phyloP scores from a whole-genome alignment of 2,113 vertebrate genomes.

The Marmota monax region DNA sequence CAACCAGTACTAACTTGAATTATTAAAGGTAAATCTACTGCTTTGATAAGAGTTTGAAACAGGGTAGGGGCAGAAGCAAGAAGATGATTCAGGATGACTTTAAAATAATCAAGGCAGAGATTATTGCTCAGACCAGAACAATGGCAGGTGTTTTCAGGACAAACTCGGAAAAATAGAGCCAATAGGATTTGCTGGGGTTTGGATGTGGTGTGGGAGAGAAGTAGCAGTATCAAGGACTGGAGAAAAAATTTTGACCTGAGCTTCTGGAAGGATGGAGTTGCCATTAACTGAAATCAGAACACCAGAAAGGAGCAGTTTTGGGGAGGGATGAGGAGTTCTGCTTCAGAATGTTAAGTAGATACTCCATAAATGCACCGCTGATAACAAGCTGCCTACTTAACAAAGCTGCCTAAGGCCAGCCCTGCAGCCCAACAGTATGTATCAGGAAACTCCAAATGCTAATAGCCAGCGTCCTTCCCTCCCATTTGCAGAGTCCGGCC shows the following conservation, averaged over 20 bases:
- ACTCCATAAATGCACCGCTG: conserved; percentile 5
- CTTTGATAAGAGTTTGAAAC: neutral
- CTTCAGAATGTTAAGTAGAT: conserved; percentile 44
- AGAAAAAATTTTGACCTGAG: neutral
- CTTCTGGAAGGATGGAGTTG: neutral
- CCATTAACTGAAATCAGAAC: neutral
- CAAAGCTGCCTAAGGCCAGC: conserved; percentile 52
- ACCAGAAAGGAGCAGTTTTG: neutral
- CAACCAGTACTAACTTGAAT: neutral
- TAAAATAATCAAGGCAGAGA: neutral
- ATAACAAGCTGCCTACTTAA: conserved; percentile 38
- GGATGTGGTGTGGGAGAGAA: neutral
- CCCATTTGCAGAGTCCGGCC: neutral
- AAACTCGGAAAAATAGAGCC: neutral
- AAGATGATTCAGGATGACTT: neutral
- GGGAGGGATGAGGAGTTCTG: neutral
- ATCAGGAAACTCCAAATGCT: neutral
- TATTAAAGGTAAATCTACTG: neutral
- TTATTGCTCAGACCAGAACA: neutral
- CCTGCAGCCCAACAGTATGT: neutral
- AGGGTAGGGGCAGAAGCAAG: neutral
- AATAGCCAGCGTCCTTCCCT: neutral
- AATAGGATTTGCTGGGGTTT: neutral
- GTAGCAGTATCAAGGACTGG: neutral
- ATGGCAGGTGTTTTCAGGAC: neutral